Evolutionary conservation across 2,113 vertebrate species (phyloP), one percentile per base, ranked within the genome.

Genomic region (Rhodinocichla rosea): DNA sequence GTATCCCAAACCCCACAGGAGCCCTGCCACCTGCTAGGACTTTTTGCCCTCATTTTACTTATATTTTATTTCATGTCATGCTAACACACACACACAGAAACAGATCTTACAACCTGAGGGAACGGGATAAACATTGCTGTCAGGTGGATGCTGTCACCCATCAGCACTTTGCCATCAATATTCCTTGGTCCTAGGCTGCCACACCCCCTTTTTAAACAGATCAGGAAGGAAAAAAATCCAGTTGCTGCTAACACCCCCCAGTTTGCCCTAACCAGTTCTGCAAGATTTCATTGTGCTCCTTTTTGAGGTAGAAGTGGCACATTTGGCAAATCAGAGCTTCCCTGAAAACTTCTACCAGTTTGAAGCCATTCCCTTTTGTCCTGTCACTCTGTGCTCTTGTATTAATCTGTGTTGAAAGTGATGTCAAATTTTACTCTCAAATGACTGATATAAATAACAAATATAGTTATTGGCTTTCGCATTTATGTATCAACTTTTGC

Each of bases 151-250:
- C 24, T 18, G 3, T 22, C 62, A 39, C 27, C 44, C 56, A 3
- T 5, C 1, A 1, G 16, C 1, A 0, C 5, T 37, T 13, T 44
- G 77, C 42, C 19, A 0, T 28, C 26, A 3, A 3, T 1, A 1
- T 7, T 13, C 52, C 33, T 30, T 11, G 3, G 0, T 37, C 27
- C 27, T 11, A 3, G 26, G 35, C 67, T 55, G 27, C 19, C 32
- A 28, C 21, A 7, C 1, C 1, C 2, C 7, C 13, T 24, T 83
- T 74, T 59, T 7, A 44, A 39, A 28, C 8, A 76, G 19, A 27
- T 23, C 6, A 63, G 37, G 67, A 78, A 32, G 14, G 22, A 10
- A n/a, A 68, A 83, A 55, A 9, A 9, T 0, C 7, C 9, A 20
- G 4, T 16, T 5, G 6, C 19, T 15, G 13, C 24, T 42, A 24